These are phyloP conservation scores for Diadegma fenestrale DNA, from an alignment of 2,888 invertebrate species.

Conservation along the genomic window DNA sequence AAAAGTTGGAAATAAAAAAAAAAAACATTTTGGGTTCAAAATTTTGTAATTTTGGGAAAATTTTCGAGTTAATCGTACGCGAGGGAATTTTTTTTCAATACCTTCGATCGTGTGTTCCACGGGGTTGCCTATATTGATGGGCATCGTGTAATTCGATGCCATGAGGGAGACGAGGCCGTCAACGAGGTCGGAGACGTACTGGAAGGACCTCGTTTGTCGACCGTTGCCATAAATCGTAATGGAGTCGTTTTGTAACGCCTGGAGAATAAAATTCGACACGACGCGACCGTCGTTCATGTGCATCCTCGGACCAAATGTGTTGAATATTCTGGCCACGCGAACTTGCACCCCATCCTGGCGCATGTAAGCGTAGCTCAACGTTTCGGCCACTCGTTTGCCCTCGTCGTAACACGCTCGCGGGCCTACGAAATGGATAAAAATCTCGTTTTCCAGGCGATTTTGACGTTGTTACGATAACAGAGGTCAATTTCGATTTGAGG, in stretches of 20 bases:
- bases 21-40: no score
- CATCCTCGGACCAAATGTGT: conserved; percentile 99
- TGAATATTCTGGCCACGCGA: conserved; percentile 98
- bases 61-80: no score
- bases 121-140: conserved; percentile 99
- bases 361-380: conserved; percentile 97
- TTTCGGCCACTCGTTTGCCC: conserved; percentile 99
- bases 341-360: conserved; percentile 98
- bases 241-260: conserved; percentile 96
- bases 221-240: conserved; percentile 97
- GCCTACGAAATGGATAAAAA: conserved; percentile 85
- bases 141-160: conserved; percentile 96
- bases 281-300: conserved; percentile 99
- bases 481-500: not conserved
- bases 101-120: conserved; percentile 98
- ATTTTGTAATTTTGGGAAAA: no score
- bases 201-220: conserved; percentile 97
- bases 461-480: no score
- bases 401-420: conserved; percentile 99
- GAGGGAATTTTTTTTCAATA: conserved; percentile 77
- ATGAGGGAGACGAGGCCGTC: conserved; percentile 97
- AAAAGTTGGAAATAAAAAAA: no score
- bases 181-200: conserved; percentile 98
- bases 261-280: conserved; percentile 99
- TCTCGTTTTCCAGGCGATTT: no score